phyloP scores from a whole-genome alignment of 2,888 invertebrate genomes.

The Cerastis rubricosa region DNA sequence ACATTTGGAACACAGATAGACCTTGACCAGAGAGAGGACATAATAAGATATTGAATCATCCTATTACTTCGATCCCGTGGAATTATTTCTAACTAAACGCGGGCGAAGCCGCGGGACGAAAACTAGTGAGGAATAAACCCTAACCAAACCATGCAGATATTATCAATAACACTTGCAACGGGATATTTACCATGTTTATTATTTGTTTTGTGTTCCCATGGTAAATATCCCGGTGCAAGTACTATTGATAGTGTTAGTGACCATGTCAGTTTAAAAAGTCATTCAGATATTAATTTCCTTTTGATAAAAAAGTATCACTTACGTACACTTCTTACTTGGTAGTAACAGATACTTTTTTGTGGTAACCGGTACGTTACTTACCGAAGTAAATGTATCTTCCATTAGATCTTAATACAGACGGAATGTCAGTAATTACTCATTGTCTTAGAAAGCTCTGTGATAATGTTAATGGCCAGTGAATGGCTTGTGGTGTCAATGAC shows the following conservation, averaged over 20 bases:
- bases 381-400: slow-evolving; percentile 33
- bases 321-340: too few species aligned
- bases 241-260: too few species aligned
- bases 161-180: too few species aligned
- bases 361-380: neutral
- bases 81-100: neutral
- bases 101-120: neutral
- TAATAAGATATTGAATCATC: neutral
- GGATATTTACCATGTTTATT: too few species aligned
- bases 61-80: neutral
- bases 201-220: too few species aligned
- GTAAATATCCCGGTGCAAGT: too few species aligned
- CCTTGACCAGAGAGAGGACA: neutral
- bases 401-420: slow-evolving; percentile 35
- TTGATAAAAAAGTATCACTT: neutral
- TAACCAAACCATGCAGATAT: neutral
- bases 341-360: too few species aligned
- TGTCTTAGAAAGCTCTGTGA: slow-evolving; percentile 68
- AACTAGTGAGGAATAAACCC: neutral
- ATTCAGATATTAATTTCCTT: neutral
- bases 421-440: slow-evolving; percentile 64
- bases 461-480: slow-evolving; percentile 69
- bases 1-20: neutral
- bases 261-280: too few species aligned
- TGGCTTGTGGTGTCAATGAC: slow-evolving; percentile 72